Conservation (phyloP, 2,888 invertebrate species). For the Nebria brevicollis region DNA sequence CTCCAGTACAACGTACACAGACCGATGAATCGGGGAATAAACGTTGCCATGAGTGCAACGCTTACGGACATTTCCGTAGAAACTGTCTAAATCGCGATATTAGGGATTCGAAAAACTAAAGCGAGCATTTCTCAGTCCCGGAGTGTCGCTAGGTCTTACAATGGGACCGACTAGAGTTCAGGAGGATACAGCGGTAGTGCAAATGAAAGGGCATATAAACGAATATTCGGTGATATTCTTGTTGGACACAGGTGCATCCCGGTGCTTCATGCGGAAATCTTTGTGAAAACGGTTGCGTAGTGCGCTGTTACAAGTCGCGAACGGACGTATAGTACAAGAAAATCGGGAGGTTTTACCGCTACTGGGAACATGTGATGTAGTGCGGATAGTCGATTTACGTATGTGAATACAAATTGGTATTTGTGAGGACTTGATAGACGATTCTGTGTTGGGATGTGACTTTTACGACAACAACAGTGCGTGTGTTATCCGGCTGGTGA, state of each 20-base stretch:
- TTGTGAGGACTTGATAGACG: slow-evolving; percentile 16
- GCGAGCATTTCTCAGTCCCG: neutral
- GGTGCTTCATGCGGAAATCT: slow-evolving; percentile 13
- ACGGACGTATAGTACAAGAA: slow-evolving; percentile 5
- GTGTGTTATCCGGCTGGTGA: too few species aligned
- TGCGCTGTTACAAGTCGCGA: neutral
- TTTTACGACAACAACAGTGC: too few species aligned
- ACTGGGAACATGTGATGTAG: slow-evolving; percentile 4
- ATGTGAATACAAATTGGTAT: neutral
- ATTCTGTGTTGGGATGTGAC: slow-evolving; percentile 19
- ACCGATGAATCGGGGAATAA: neutral
- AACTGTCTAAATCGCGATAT: neutral
- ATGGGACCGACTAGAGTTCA: neutral
- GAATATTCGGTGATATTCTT: slow-evolving; percentile 6
- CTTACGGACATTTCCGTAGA: slow-evolving; percentile 10
- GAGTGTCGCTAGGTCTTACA: neutral
- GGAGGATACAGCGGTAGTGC: neutral
- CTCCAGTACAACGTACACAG: neutral
- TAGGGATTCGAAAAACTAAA: neutral
- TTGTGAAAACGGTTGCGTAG: slow-evolving; percentile 12
- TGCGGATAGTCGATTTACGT: neutral
- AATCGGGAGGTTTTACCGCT: neutral
- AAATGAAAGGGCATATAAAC: neutral
- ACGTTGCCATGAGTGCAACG: slow-evolving; percentile 6
- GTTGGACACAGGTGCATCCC: slow-evolving; percentile 10